Evolutionary conservation across 2,888 invertebrate species (phyloP), one percentile per base, ranked within the genome.

Genomic region (Hypomecis atomaria): DNA sequence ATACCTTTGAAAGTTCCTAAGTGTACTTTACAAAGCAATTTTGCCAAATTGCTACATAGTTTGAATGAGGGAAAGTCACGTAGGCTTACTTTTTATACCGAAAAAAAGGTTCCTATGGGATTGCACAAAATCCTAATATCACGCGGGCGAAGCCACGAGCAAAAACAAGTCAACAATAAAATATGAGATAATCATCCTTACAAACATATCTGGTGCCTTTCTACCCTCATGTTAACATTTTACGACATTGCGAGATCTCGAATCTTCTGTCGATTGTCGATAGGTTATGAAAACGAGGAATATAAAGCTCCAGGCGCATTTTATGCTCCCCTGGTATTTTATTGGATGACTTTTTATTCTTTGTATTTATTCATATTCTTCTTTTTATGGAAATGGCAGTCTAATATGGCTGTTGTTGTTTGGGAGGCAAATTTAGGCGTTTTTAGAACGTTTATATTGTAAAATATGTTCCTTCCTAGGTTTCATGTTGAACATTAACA

Each of bases 221-320:
- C 9, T 38, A 33, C 33, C 52, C 52, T 33, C 40, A 33, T 52
- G 40, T 50, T 11, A 52, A 42, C 9, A 52, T 52, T 52, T 40
- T 40, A 52, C 40, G 40, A 42, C 10, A 9, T 38, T 38, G 5
- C 38, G 40, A 23, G 40, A 40, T 52, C 52, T 52, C 52, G 10
- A 13, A 2, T 23, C 52, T 23, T 23, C 33, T 40, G 23, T 52
- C 37, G 52, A 23, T 40, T 23, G 38, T 23, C 40, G 52, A 40
- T 52, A 40, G 52, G 52, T 52, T 52, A 40, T 7, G 52, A 52
- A 10, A 40, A 50, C 37, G 49, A 38, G 50, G 38, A 40, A 40
- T 6, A 52, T 52, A 40, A 33, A 52, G 52, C 52, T 40, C 5
- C 10, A 36, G 36, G 11, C n/a, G 33, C 52, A 10, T 50, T 11